Base-by-base conservation (phyloP, 1,140 invertebrate species). In the Rhizoglyphus robini region DNA sequence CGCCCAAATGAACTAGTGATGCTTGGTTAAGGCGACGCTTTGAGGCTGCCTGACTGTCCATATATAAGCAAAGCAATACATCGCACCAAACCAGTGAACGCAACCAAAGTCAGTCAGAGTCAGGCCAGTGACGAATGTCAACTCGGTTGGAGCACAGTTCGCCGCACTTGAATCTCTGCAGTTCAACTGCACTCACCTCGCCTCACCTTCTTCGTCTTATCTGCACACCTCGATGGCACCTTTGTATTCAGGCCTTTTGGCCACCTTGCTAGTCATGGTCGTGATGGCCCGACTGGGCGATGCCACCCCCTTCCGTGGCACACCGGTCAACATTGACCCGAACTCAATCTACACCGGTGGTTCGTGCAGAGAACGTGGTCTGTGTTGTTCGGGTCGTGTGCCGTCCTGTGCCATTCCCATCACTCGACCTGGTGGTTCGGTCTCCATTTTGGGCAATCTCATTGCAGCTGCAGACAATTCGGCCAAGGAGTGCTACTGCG, bases 371-470 rank as follows among this genome's bases (percentile, higher is more conserved):
- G 62, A 66, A 58, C 41, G 65, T 4, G 68, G 69, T 15, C 65
- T 73, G 13, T 75, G 74, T 32, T 75, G 74, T 67, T 82, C 84
- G 1, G 88, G 87, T 4, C 76, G 88, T 36, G 87, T 90, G 72
- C 87, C 86, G 46, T 85, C 86, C n/a, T 90, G 88, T 76, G 87
- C 89, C 13, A 86, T 88, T 2, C 86, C 88, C 74, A 87, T 88
- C 69, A 84, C 84, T 0, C 46, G 27, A 27, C 2, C 2, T 3
- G 3, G n/a, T 63, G 86, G 57, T 83, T 80, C 67, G 87, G 89
- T 71, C 15, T 60, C 58, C n/a, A 20, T 60, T 15, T 13, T 60
- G n/a, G 58, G 58, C 25, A 60, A 60, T 60, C 15, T 60, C n/a
- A 29, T 60, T 8, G 25, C 15, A 20, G 15, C 15, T n/a, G 58